Conservation (phyloP, 30 jellyfish, hydroid and myxozoan species). For the Aurelia coerulea region DNA sequence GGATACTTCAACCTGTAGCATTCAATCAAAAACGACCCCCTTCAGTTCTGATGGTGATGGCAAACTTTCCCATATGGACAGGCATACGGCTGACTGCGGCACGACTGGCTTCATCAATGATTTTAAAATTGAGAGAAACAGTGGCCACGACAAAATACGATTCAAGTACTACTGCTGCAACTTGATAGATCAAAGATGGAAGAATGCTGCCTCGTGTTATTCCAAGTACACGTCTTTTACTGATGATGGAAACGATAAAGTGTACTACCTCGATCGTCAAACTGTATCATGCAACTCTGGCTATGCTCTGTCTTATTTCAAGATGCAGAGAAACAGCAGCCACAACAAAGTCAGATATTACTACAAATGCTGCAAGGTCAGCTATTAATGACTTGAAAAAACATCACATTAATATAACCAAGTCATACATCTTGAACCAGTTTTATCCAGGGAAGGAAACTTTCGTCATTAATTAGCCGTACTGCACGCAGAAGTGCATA, state of each 20-base stretch:
- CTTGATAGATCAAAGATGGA: slow-evolving; percentile 18
- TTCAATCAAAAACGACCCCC: background rate
- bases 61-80: slow-evolving; percentile 28
- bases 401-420: too few relatives aligned
- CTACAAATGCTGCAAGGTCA: slow-evolving; percentile 51
- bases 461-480: too few relatives aligned
- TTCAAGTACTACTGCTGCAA: slow-evolving; percentile 55
- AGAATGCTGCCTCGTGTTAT: slow-evolving; percentile 5
- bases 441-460: too few relatives aligned
- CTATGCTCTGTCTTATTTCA: slow-evolving; percentile 35
- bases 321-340: slow-evolving; percentile 21
- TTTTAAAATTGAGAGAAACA: slow-evolving; percentile 27
- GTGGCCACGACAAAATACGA: slow-evolving; percentile 38
- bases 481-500: too few relatives aligned
- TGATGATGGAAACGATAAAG: slow-evolving; percentile 45
- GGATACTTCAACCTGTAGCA: background rate
- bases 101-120: slow-evolving; percentile 42
- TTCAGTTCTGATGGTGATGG: slow-evolving; percentile 47
- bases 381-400: background rate
- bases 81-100: slow-evolving; percentile 56
- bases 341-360: slow-evolving; percentile 38
- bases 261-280: slow-evolving; percentile 60
- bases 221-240: slow-evolving; percentile 8
- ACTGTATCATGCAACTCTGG: slow-evolving; percentile 48
- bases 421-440: too few relatives aligned